Percentiles rank a stretch among this genome's conserved stretches.
Evolutionary conservation across 2,113 vertebrate species (phyloP).

Genomic region (Nestor notabilis): DNA sequence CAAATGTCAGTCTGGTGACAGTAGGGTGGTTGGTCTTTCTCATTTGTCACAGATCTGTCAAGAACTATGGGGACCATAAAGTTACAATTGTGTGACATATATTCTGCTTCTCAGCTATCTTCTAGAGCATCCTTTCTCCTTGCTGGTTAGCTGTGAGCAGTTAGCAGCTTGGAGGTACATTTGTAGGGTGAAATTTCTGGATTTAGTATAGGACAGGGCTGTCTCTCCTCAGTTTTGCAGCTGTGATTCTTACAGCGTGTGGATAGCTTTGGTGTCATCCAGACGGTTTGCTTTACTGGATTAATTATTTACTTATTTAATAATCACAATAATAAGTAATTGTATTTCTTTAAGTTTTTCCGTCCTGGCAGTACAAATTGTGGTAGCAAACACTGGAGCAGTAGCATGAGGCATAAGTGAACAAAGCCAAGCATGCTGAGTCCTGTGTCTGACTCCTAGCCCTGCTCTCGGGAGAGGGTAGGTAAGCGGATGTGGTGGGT

Average conservation of each 20-base stretch:
- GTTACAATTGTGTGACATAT: background rate
- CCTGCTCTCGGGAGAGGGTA: background rate
- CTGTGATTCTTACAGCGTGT: background rate
- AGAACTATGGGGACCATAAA: background rate
- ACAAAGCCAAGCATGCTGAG: fast-evolving
- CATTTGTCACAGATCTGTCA: background rate
- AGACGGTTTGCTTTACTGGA: background rate
- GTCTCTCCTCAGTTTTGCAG: background rate
- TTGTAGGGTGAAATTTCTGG: background rate
- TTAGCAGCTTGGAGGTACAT: background rate
- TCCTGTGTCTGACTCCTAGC: fast-evolving
- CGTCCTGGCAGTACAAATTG: background rate
- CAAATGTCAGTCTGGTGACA: background rate
- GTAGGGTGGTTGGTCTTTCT: background rate
- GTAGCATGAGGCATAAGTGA: fast-evolving
- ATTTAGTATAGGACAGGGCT: background rate
- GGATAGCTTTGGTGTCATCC: background rate
- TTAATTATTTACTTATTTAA: background rate
- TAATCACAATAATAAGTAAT: background rate
- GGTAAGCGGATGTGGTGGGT: background rate
- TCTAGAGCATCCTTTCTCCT: background rate
- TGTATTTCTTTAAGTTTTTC: background rate
- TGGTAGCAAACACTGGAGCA: background rate
- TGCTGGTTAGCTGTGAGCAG: background rate
- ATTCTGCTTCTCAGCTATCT: background rate